Conservation (phyloP, 2,888 invertebrate species). For the Pycnomerus fuliginosus region DNA sequence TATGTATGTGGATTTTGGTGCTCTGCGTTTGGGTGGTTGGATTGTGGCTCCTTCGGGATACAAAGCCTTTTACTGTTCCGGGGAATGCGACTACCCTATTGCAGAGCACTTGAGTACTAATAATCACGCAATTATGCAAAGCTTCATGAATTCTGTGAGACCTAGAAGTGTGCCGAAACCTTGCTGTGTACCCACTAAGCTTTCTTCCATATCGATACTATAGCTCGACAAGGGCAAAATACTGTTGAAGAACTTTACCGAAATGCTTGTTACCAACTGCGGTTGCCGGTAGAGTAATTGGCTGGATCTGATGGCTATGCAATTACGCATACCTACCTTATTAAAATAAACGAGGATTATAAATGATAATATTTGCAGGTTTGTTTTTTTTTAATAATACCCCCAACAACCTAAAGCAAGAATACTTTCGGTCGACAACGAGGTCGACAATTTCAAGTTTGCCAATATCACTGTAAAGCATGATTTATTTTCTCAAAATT, state of each 20-base stretch:
- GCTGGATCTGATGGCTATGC: no score
- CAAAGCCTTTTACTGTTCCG: conserved; percentile 94
- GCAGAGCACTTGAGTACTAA: conserved; percentile 94
- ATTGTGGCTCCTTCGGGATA: conserved; percentile 96
- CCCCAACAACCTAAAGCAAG: no score
- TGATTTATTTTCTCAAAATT: no score
- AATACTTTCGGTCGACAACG: no score
- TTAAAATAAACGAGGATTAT: no score
- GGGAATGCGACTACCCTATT: conserved; percentile 92
- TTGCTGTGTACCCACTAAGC: conserved; percentile 95
- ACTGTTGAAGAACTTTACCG: conserved; percentile 97
- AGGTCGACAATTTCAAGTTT: no score
- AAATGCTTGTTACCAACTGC: conserved; percentile 98
- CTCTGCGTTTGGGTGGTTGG: conserved; percentile 99
- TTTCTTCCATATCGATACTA: conserved; percentile 93
- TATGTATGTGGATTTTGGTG: conserved; percentile 92
- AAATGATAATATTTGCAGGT: no score
- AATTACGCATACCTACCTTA: no score
- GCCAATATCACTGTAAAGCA: no score
- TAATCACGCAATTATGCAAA: conserved; percentile 98
- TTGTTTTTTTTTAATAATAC: no score
- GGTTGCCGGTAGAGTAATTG: conserved; percentile 97
- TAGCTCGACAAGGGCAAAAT: conserved; percentile 96
- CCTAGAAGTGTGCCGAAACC: conserved; percentile 88
- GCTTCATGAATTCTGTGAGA: conserved; percentile 90